A percentile compares a stretch with the other conserved stretches of the same genome.
Conservation (phyloP, 2,113 vertebrate species). For the Telmatochromis brichardi region DNA sequence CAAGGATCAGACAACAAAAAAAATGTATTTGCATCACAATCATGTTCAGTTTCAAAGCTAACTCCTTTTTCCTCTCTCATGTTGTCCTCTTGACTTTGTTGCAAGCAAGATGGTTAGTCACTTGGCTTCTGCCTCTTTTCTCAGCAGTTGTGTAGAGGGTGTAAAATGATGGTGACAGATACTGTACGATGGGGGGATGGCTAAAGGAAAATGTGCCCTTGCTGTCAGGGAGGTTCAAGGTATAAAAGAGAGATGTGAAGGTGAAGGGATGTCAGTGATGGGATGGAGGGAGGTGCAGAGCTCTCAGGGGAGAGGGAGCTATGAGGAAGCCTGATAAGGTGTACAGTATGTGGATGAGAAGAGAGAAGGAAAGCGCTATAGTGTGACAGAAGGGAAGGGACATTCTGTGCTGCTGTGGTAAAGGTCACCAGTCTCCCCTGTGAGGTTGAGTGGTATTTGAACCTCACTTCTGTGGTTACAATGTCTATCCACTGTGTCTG, state of each 20-base stretch:
- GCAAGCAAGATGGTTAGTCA: not conserved
- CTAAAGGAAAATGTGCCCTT: conserved; percentile 43
- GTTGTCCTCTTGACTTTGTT: not conserved
- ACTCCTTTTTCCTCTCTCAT: not conserved
- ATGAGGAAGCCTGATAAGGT: conserved; percentile 46
- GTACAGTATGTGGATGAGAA: conserved; percentile 7
- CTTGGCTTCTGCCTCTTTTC: not conserved
- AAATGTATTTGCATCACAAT: not conserved
- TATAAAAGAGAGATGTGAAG: conserved; percentile 41
- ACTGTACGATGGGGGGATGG: conserved; percentile 30
- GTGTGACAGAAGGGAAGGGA: conserved; percentile 49
- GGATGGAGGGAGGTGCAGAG: conserved; percentile 12
- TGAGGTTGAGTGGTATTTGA: conserved; percentile 71
- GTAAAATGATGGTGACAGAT: conserved; percentile 43
- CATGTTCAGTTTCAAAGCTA: not conserved
- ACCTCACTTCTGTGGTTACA: conserved; percentile 53
- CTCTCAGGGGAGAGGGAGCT: conserved; percentile 37
- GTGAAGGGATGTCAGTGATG: conserved; percentile 9
- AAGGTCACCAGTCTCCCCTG: conserved; percentile 68
- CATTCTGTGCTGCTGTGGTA: conserved; percentile 45
- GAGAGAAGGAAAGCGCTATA: conserved; percentile 16
- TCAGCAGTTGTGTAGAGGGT: not conserved
- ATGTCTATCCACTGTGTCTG: conserved; percentile 24
- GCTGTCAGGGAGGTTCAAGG: conserved; percentile 52
- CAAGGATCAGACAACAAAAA: not conserved